Base-by-base conservation (phyloP, 1,140 invertebrate species). In the Ips nitidus region DNA sequence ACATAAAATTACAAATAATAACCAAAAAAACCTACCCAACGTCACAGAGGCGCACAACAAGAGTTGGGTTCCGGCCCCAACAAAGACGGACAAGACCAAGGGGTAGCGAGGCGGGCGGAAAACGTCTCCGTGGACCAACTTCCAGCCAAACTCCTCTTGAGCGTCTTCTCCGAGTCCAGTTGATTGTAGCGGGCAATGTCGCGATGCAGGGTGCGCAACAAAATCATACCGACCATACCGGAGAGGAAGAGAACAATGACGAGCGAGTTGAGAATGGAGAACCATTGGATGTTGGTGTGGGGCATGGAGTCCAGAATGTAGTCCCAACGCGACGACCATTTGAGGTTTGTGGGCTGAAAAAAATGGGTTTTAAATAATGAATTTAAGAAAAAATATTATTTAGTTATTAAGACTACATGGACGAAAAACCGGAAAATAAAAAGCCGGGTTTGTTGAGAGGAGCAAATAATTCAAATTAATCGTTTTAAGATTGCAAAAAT, bases 181-280 rank as follows among this genome's bases (percentile, higher is more conserved):
- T 95, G 97, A 85, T 99, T 99, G 80, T 99, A 99, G 78, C 98
- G 85, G 22, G 97, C 97, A 78, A 99, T 99, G 83, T 99, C 98
- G 83, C 98, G 98, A 80, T 99, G 97, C 42, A 99, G 83, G 36
- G 97, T 99, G 66, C 98, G 86, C 62, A 99, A 82, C 81, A 99
- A 88, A 77, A 99, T 99, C 97, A 99, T 99, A 5, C 97, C 98
- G 6, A 99, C 96, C 97, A 99, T 99, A 74, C 97, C 98, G 75
- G 95, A 97, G 3, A 95, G 81, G 78, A 95, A 94, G 2, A 94
- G 81, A n/a, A 94, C 92, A 77, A 95, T 95, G 57, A 97, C 93
- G 59, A 95, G 81, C 0, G 94, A 95, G 80, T 95, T 95, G 8
- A 95, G 81, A 75, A 95, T 95, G 61, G 93, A 96, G 78, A 99